A percentile compares a stretch with the other conserved stretches of the same genome.
phyloP scores from a whole-genome alignment of 2,113 vertebrate genomes.

The Telmatochromis brichardi region DNA sequence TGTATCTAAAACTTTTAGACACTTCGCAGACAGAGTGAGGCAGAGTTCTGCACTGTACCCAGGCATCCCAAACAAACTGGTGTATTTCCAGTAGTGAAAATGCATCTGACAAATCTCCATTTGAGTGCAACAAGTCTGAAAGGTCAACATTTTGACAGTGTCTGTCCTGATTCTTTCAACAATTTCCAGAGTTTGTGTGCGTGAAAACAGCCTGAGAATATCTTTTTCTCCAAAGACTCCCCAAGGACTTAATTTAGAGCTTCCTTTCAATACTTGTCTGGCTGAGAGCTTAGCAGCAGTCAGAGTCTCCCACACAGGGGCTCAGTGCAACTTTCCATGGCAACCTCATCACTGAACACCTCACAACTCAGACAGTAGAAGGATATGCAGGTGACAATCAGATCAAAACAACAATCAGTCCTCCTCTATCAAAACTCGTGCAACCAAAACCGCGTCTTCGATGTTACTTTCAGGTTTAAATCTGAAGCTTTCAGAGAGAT shows the following conservation, averaged over 20 bases:
- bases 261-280: not conserved
- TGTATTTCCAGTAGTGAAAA: not conserved
- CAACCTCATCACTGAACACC: slow-evolving; percentile 14
- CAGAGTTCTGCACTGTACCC: accelerated
- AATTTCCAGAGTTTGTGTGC: not conserved
- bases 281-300: not conserved
- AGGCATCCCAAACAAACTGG: not conserved
- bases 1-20: not conserved
- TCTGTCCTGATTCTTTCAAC: not conserved
- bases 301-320: slow-evolving; percentile 5
- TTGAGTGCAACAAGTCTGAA: not conserved
- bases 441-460: not conserved
- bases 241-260: not conserved
- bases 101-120: not conserved
- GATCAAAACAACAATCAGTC: not conserved
- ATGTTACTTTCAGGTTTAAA: not conserved
- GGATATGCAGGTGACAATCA: not conserved
- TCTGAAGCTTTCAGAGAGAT: not conserved
- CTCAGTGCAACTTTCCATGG: slow-evolving; percentile 29
- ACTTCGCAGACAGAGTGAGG: not conserved
- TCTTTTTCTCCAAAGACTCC: not conserved
- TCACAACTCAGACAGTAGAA: not conserved
- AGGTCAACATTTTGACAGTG: not conserved
- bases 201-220: not conserved
- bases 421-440: not conserved